Conservation (phyloP, 64 coral and sea anemone species). For the Orbicella faveolata region DNA sequence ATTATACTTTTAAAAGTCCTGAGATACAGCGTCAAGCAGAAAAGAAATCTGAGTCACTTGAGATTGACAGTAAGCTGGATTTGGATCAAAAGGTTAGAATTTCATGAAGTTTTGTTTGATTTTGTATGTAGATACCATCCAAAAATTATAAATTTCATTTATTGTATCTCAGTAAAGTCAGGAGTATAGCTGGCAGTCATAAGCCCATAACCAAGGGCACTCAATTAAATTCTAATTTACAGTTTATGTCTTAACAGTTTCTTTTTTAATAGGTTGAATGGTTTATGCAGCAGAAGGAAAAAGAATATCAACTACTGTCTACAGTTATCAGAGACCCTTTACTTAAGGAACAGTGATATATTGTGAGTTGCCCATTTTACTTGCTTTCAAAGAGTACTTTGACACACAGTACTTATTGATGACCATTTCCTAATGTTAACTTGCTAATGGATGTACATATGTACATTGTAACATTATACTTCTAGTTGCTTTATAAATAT, state of each 20-base stretch:
- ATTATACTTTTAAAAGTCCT: not conserved
- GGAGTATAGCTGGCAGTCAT: not conserved
- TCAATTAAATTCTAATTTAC: no score
- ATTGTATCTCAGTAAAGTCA: conserved; percentile 21
- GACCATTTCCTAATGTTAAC: no score
- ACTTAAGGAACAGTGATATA: conserved; percentile 14
- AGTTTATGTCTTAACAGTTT: no score
- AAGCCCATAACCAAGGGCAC: no score
- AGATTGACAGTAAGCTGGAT: conserved; percentile 13
- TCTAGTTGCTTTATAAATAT: no score
- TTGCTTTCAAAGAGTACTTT: no score
- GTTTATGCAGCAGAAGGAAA: conserved; percentile 33
- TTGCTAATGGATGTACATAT: no score
- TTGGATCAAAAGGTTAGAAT: not conserved
- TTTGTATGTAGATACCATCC: no score
- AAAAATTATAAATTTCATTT: no score
- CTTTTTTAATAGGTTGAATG: conserved; percentile 11
- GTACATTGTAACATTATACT: no score
- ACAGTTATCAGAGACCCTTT: not conserved
- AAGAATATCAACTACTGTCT: conserved; percentile 8
- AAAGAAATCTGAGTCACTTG: not conserved
- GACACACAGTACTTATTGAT: no score
- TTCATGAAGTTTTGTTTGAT: no score
- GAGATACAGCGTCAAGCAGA: not conserved
- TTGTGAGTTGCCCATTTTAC: not conserved